A percentile compares a stretch with the other conserved stretches of the same genome.
Conservation (phyloP, 2,113 vertebrate genomes). For the Tragelaphus buxtoni region DNA sequence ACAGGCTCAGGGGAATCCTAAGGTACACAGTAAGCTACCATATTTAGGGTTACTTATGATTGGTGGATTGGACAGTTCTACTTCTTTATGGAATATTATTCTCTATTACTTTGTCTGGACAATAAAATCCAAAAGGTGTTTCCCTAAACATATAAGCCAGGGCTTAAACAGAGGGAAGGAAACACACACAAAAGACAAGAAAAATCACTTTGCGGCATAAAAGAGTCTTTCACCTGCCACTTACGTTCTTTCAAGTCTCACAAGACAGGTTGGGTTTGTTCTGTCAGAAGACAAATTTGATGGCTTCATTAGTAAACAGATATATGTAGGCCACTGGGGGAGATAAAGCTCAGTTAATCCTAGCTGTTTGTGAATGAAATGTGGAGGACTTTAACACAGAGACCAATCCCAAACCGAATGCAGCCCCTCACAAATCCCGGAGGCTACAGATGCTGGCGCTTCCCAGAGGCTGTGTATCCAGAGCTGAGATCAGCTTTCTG, state of each 20-base stretch:
- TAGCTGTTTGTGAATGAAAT: conserved; percentile 71
- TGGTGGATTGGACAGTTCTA: not conserved
- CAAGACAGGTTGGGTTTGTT: conserved; percentile 31
- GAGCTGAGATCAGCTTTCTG: not conserved
- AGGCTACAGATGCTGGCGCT: conserved; percentile 54
- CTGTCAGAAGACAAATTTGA: conserved; percentile 1
- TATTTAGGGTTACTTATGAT: not conserved
- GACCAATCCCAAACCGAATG: not conserved
- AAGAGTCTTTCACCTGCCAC: not conserved
- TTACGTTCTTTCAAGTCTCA: conserved; percentile 3
- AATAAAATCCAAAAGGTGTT: not conserved
- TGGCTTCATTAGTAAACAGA: conserved; percentile 56
- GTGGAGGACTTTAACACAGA: conserved; percentile 30
- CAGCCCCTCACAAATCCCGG: not conserved
- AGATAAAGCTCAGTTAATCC: conserved; percentile 64
- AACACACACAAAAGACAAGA: not conserved
- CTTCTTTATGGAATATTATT: not conserved
- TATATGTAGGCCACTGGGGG: conserved; percentile 4
- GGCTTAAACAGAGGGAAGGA: not conserved
- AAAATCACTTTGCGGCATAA: not conserved
- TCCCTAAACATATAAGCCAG: not conserved
- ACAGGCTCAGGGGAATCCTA: not conserved
- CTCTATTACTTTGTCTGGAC: not conserved
- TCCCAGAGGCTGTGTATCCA: not conserved
- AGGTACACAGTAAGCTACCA: not conserved